A percentile compares a stretch with the other conserved stretches of the same genome.
Conservation (phyloP, 2,113 vertebrate genomes). For the Otis tarda region DNA sequence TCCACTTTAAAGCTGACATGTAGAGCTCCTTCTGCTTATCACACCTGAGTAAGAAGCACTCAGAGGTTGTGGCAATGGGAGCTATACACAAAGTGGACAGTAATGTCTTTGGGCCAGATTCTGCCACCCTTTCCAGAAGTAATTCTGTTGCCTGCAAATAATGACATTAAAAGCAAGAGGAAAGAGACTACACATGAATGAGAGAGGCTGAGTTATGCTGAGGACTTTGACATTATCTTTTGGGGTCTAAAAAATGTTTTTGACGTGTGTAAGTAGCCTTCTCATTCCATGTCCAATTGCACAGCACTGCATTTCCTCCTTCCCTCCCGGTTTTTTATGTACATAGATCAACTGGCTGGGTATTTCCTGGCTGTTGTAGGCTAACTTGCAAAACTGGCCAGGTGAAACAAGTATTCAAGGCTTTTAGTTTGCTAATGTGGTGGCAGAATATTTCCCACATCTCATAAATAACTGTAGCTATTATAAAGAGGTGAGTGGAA, state of each 20-base stretch:
- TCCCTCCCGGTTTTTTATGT: not conserved
- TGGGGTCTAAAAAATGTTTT: not conserved
- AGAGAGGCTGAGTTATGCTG: not conserved
- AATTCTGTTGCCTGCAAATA: not conserved
- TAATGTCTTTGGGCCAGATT: not conserved
- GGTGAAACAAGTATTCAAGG: not conserved
- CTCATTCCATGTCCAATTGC: not conserved
- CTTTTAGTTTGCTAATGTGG: not conserved
- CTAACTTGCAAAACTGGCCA: not conserved
- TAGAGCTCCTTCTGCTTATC: not conserved
- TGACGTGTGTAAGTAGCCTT: not conserved
- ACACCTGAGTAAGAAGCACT: not conserved
- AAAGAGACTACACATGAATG: not conserved
- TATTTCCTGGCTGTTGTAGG: not conserved
- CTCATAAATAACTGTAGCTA: not conserved
- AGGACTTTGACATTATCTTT: not conserved
- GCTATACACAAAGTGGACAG: not conserved
- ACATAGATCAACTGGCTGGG: not conserved
- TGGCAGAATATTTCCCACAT: not conserved
- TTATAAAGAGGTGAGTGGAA: not conserved
- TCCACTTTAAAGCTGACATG: not conserved
- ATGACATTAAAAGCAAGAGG: not conserved
- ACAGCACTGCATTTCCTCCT: not conserved
- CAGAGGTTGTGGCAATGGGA: not conserved
- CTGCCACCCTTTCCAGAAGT: conserved; percentile 2